Base-by-base conservation (phyloP, 2,888 invertebrate species). In the Ochropacha duplaris region DNA sequence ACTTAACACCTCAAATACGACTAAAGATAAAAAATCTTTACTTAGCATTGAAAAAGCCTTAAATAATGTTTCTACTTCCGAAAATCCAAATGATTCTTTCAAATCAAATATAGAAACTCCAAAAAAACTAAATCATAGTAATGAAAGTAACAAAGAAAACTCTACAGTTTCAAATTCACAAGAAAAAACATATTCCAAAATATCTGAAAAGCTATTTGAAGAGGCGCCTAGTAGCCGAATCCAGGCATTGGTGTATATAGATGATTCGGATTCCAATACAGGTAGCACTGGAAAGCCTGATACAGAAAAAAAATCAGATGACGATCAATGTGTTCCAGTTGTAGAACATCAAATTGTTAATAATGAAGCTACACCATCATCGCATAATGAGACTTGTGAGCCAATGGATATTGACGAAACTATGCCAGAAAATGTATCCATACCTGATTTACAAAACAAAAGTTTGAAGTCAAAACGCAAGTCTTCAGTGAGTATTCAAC, bases 401-500 rank as follows among this genome's bases (percentile, higher is more conserved):
- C 90, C 92, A 24, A 92, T 92, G 92, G 92, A 92, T 74, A 77
- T 92, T 70, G 92, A 92, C 75, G 89, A 87, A 78, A 87, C 89
- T 12, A 79, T 92, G 57, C 86, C 88, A 51, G 81, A 77, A 61
- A 84, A 80, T 74, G 57, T 82, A 34, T 74, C 84, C 12, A 61
- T 84, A 28, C 60, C 72, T 44, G 74, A 73, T 56, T 74, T 66
- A 57, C 68, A 52, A 11, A 54, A 44, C 58, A 62, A 54, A 34
- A 28, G 51, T 6, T 54, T 60, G 44, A 69, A 66, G 51, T 68
- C 67, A 28, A 71, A 68, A 50, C 66, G 63, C 55, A 74, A 71
- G 36, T 75, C 76, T 14, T 66, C 71, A 9, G 54, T 64, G 36
- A 65, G 63, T 50, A 44, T 60, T 49, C 56, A 60, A 56, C 57